These are phyloP conservation scores for Synodontis membranacea DNA, from an alignment of 2,113 vertebrate genomes.

Conservation along the genomic window DNA sequence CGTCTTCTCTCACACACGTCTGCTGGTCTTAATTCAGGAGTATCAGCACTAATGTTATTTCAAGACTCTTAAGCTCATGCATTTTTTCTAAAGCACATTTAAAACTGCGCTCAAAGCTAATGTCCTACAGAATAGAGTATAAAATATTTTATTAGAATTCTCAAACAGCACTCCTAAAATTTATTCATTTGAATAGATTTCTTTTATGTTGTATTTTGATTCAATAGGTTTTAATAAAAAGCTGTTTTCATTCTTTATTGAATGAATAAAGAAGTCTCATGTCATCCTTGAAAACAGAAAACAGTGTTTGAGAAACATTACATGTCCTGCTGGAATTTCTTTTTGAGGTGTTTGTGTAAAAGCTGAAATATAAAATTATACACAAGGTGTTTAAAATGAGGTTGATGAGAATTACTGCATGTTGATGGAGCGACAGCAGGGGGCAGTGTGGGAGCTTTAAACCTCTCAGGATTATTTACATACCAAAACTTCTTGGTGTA, in stretches of 20 bases:
- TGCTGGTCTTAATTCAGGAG: neutral
- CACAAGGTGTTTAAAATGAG: neutral
- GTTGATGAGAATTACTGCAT: conserved; percentile 6
- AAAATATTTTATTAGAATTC: neutral
- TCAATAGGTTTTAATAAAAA: neutral
- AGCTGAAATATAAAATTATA: neutral
- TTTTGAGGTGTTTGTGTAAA: neutral
- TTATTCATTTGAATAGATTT: neutral
- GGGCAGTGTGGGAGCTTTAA: conserved; percentile 54
- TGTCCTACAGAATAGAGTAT: neutral
- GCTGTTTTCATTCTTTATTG: neutral
- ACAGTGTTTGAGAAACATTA: neutral
- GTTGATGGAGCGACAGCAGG: conserved; percentile 43
- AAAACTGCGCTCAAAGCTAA: neutral
- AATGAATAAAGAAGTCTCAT: too few relatives aligned
- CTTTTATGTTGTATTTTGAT: neutral
- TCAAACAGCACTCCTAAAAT: neutral
- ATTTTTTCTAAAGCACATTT: neutral
- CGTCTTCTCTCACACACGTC: neutral
- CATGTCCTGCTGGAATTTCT: neutral
- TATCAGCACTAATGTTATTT: conserved; percentile 7
- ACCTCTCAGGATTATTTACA: conserved; percentile 20
- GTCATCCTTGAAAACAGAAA: neutral
- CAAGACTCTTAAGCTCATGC: neutral
- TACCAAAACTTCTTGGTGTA: neutral